phyloP scores from a whole-genome alignment of 1,140 invertebrate species.

The Euura saliciscinereae region DNA sequence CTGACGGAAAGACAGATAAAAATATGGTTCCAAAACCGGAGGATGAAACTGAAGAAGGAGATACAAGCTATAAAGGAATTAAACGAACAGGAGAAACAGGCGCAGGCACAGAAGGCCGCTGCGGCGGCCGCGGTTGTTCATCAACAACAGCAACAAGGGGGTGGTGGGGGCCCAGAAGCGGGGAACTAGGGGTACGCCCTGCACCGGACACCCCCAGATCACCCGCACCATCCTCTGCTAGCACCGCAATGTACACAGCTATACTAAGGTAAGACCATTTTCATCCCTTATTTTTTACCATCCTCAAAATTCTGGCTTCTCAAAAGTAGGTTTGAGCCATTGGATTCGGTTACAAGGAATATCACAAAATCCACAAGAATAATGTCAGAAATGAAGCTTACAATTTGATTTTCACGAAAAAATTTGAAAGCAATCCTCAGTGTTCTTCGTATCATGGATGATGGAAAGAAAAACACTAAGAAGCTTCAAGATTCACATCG shows the following conservation, averaged over 20 bases:
- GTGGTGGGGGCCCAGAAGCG: slow-evolving; percentile 57
- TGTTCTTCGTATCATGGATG: too few relatives aligned
- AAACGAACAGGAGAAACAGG: slow-evolving; percentile 96
- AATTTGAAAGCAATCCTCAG: too few relatives aligned
- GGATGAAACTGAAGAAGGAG: slow-evolving; percentile 99
- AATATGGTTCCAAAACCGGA: slow-evolving; percentile 99
- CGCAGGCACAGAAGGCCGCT: slow-evolving; percentile 87
- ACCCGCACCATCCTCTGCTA: slow-evolving; percentile 60
- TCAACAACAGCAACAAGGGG: slow-evolving; percentile 53
- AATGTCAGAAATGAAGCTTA: too few relatives aligned
- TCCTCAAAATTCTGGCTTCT: too few relatives aligned
- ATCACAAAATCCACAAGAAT: too few relatives aligned
- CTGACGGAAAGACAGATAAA: slow-evolving; percentile 98
- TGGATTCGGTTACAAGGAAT: too few relatives aligned
- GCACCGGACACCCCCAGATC: slow-evolving; percentile 60
- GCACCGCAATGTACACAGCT: slow-evolving; percentile 60
- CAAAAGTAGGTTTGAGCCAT: too few relatives aligned
- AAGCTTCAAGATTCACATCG: too few relatives aligned
- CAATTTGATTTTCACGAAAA: too few relatives aligned
- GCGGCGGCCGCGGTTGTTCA: slow-evolving; percentile 77
- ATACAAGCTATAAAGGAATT: slow-evolving; percentile 97
- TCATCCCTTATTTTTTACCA: too few relatives aligned
- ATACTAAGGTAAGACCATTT: slow-evolving; percentile 56
- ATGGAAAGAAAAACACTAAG: too few relatives aligned
- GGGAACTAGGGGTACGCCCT: slow-evolving; percentile 63